Percentiles rank a stretch among this genome's conserved stretches.
phyloP scores from a whole-genome alignment of 23 tunicate genomes.

The Ascidia mentula region DNA sequence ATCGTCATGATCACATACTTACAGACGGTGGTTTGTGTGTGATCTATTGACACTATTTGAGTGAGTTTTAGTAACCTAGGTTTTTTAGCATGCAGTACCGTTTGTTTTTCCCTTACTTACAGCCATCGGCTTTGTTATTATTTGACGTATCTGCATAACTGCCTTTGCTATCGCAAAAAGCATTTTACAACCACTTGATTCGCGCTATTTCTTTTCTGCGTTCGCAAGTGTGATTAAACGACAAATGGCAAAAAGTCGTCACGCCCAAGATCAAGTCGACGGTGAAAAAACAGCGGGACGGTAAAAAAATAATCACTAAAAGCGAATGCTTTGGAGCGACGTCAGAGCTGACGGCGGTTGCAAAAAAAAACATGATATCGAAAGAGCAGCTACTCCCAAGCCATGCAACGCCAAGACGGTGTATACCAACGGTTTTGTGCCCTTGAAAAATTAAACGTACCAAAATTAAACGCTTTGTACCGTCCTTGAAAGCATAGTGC shows the following conservation, averaged over 20 bases:
- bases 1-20: not conserved
- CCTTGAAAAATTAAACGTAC: not conserved
- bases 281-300: not conserved
- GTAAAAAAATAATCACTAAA: not conserved
- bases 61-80: too few relatives aligned
- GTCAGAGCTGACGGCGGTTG: too few relatives aligned
- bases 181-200: too few relatives aligned
- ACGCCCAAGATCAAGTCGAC: not conserved
- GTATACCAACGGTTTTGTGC: not conserved
- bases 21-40: too few relatives aligned
- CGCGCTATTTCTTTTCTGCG: conserved; percentile 11
- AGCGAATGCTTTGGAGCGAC: not conserved
- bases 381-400: not conserved
- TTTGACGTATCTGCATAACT: too few relatives aligned
- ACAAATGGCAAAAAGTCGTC: not conserved
- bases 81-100: too few relatives aligned
- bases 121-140: too few relatives aligned
- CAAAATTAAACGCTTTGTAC: not conserved
- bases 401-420: not conserved
- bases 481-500: not conserved
- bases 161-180: too few relatives aligned
- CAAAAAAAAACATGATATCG: not conserved
- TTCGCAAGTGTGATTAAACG: not conserved
- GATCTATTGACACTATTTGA: too few relatives aligned
- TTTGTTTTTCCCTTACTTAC: too few relatives aligned